Percentiles rank a stretch among this genome's conserved stretches.
phyloP scores from a whole-genome alignment of 2,113 vertebrate species.

The Gobius niger region DNA sequence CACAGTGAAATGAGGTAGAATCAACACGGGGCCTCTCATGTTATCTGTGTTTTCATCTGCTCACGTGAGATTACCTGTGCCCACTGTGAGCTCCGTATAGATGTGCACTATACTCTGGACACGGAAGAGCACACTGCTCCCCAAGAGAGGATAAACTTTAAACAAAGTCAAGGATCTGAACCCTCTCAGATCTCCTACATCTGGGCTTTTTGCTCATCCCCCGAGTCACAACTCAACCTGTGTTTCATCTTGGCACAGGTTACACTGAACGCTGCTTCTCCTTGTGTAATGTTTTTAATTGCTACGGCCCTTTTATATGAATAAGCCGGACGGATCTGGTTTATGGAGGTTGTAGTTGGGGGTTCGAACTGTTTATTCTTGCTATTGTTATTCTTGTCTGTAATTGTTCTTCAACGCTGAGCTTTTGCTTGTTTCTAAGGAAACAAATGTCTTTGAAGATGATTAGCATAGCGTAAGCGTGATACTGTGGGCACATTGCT shows the following conservation, averaged over 20 bases:
- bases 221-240: neutral
- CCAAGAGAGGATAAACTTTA: neutral
- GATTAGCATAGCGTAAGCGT: neutral
- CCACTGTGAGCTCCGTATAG: neutral
- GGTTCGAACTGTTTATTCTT: neutral
- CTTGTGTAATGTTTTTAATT: neutral
- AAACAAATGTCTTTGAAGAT: neutral
- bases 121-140: neutral
- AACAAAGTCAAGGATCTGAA: slow-evolving; percentile 1
- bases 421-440: neutral
- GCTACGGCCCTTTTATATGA: neutral
- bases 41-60: slow-evolving; percentile 1
- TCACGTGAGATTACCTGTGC: neutral
- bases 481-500: neutral
- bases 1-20: neutral
- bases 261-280: neutral
- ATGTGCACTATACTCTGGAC: neutral
- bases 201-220: neutral
- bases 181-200: neutral
- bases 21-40: neutral
- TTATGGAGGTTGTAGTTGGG: too few relatives aligned
- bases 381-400: neutral
- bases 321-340: neutral
- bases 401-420: neutral
- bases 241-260: neutral